Evolutionary conservation across 2,113 vertebrate species (phyloP).

Genomic region (Pao palembangensis): DNA sequence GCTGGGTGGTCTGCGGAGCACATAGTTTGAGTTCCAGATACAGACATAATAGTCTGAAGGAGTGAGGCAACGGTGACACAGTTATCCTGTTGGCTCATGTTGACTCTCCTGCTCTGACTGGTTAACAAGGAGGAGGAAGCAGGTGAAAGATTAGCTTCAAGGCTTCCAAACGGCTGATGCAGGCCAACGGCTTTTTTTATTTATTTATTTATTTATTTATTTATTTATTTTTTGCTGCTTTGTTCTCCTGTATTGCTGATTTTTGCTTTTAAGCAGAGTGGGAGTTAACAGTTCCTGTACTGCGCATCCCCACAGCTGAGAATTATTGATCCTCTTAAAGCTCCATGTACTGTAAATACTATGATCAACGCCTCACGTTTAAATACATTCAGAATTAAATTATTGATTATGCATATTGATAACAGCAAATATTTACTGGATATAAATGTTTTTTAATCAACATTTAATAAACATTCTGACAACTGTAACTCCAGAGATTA

Average conservation of each 20-base stretch:
- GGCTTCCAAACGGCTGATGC: slow-evolving; percentile 54
- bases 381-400: no score
- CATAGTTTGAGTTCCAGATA: slow-evolving; percentile 65
- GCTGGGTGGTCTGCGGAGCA: slow-evolving; percentile 52
- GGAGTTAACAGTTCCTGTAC: not conserved
- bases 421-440: no score
- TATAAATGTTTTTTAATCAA: no score
- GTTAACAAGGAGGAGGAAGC: slow-evolving; percentile 68
- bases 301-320: slow-evolving; percentile 1
- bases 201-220: not conserved
- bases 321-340: not conserved
- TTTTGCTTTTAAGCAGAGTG: slow-evolving; percentile 23
- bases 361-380: no score
- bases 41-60: slow-evolving; percentile 62
- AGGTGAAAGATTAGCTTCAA: slow-evolving; percentile 52
- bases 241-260: slow-evolving; percentile 26
- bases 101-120: slow-evolving; percentile 65
- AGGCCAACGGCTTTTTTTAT: slow-evolving; percentile 32
- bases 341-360: no score
- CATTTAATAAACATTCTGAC: no score
- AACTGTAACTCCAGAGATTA: no score
- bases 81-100: slow-evolving; percentile 73
- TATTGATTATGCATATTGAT: no score
- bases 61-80: slow-evolving; percentile 64
- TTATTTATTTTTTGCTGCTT: slow-evolving; percentile 34